Evolutionary conservation across 2,888 invertebrate genomes (phyloP).

Genomic region (Hydraecia micacea): DNA sequence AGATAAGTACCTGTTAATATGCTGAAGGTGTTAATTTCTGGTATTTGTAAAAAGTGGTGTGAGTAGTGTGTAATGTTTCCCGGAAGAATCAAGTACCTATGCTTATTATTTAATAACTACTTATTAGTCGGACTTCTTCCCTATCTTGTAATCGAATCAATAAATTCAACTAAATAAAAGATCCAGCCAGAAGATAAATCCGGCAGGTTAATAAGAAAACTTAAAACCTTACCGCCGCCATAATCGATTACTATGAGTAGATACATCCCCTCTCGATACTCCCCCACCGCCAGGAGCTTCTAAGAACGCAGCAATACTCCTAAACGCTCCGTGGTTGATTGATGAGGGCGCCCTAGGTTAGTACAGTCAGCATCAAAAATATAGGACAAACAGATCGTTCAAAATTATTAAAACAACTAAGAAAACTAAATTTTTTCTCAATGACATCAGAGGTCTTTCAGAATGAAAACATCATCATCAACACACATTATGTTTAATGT

Average conservation of each 20-base stretch:
- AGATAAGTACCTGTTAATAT: not conserved
- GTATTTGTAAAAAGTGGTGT: not conserved
- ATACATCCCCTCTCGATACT: not conserved
- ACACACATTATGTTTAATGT: not conserved
- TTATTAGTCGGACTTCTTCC: not conserved
- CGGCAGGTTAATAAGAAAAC: conserved; percentile 16
- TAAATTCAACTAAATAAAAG: not conserved
- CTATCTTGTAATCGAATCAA: not conserved
- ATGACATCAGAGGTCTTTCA: not conserved
- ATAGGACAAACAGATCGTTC: not conserved
- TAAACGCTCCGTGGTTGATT: conserved; percentile 39
- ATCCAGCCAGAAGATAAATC: not conserved
- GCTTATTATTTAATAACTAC: not conserved
- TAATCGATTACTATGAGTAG: conserved; percentile 30
- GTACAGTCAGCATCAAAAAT: conserved; percentile 18
- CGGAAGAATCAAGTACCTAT: too few species aligned
- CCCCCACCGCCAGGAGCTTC: not conserved
- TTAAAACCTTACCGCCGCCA: not conserved
- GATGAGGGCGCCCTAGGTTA: conserved; percentile 26
- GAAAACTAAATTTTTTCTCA: not conserved
- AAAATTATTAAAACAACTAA: not conserved
- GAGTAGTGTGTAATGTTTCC: not conserved
- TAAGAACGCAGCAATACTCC: conserved; percentile 24
- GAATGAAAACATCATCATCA: not conserved
- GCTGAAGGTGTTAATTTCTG: not conserved